These are phyloP conservation scores for Drosophila miranda DNA, from an alignment of 1,140 invertebrate species.

Conservation along the genomic window DNA sequence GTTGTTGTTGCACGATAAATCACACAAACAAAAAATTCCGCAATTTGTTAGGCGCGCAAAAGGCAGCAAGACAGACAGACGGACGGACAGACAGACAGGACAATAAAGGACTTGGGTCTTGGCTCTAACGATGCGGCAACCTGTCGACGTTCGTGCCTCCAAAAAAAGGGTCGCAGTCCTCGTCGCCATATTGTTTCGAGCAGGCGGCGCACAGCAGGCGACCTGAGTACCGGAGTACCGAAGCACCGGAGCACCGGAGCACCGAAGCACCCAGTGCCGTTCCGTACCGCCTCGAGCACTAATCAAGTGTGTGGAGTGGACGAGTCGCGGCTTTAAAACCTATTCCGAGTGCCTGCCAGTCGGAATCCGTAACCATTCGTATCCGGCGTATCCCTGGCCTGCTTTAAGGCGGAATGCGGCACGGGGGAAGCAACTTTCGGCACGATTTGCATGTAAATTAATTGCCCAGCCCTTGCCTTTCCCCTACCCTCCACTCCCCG, in stretches of 20 bases:
- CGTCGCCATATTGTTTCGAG: conserved; percentile 70
- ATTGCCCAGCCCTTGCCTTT: conserved; percentile 73
- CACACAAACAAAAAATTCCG: conserved; percentile 56
- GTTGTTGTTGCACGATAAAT: conserved; percentile 46
- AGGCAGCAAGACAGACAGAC: conserved; percentile 24
- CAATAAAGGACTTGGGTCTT: conserved; percentile 45
- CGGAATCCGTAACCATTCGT: not conserved
- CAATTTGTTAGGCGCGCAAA: conserved; percentile 72
- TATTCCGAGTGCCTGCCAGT: conserved; percentile 4
- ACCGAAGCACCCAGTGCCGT: not conserved
- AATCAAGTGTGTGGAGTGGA: conserved; percentile 58
- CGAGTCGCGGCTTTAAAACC: conserved; percentile 12
- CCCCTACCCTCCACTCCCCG: conserved; percentile 8
- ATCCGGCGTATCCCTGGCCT: not conserved
- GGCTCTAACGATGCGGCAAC: conserved; percentile 71
- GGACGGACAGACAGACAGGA: conserved; percentile 25
- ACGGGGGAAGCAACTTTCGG: conserved; percentile 56
- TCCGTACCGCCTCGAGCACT: conserved; percentile 33
- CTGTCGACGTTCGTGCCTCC: conserved; percentile 68
- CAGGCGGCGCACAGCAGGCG: conserved; percentile 69
- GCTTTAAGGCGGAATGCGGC: conserved; percentile 11
- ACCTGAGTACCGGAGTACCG: conserved; percentile 21
- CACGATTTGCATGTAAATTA: conserved; percentile 82
- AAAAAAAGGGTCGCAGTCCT: conserved; percentile 69
- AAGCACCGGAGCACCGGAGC: conserved; percentile 15